A percentile compares a stretch with the other conserved stretches of the same genome.
Evolutionary conservation across 2,888 invertebrate species (phyloP).

Genomic region (Chorisops tibialis): DNA sequence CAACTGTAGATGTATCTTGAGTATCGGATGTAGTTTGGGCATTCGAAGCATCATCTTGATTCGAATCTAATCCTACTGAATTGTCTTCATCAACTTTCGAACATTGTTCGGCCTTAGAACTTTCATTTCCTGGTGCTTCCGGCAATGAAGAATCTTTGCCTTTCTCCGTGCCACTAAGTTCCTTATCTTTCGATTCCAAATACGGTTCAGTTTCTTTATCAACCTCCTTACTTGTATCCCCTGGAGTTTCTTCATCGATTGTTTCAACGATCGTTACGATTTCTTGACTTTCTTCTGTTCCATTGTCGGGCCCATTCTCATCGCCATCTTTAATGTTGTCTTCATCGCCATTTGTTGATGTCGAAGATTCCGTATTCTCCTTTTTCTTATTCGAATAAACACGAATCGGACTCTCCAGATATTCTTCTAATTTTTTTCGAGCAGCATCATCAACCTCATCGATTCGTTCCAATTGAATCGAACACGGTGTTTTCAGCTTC

Average conservation of each 20-base stretch:
- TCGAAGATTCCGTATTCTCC: neutral
- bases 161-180: neutral
- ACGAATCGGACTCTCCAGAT: neutral
- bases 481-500: slow-evolving; percentile 46
- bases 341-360: neutral
- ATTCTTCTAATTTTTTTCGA: slow-evolving; percentile 8
- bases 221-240: neutral
- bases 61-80: neutral
- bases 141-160: neutral
- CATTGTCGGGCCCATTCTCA: neutral
- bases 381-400: neutral
- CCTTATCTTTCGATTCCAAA: neutral
- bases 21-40: neutral
- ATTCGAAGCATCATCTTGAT: neutral
- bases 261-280: neutral
- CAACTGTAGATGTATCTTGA: neutral
- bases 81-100: neutral
- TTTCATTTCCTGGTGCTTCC: neutral
- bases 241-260: neutral
- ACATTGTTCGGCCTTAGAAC: neutral
- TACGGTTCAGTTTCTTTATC: neutral
- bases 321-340: neutral
- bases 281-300: neutral
- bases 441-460: slow-evolving; percentile 37
- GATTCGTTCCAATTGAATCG: slow-evolving; percentile 41